These are phyloP conservation scores for Syritta pipiens DNA, from an alignment of 2,888 invertebrate genomes.

Conservation along the genomic window DNA sequence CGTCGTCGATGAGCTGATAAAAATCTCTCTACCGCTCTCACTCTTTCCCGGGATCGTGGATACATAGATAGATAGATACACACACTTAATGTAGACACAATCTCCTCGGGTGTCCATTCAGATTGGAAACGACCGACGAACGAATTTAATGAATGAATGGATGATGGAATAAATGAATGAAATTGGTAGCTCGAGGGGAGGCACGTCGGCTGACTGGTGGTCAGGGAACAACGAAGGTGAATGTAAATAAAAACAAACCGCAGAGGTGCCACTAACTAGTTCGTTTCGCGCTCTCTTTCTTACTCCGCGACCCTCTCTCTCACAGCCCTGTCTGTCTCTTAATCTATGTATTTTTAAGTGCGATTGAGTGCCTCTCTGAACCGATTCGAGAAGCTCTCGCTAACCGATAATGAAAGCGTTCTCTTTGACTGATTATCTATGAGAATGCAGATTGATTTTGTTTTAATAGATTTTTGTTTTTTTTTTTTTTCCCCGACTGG, in stretches of 20 bases:
- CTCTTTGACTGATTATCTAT: background rate
- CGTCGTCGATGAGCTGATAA: constrained; percentile 6
- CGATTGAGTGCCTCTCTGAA: constrained; percentile 10
- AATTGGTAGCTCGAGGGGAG: constrained; percentile 35
- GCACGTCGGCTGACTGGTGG: background rate
- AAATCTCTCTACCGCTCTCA: background rate
- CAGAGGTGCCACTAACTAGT: too few relatives aligned
- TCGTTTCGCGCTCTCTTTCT: too few relatives aligned
- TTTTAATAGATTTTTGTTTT: background rate
- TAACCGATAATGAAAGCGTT: background rate
- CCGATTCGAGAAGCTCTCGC: constrained; percentile 19
- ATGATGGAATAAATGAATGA: constrained; percentile 63
- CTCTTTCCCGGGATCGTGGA: background rate
- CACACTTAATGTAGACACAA: constrained; percentile 7
- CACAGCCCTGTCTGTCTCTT: too few relatives aligned
- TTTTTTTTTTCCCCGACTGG: background rate
- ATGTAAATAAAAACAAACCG: constrained; percentile 1
- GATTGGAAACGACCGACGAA: constrained; percentile 53
- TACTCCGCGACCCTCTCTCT: background rate
- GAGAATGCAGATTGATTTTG: background rate
- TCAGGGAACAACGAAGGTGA: constrained; percentile 4
- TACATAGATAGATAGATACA: background rate
- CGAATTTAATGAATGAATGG: constrained; percentile 58
- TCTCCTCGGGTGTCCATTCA: constrained; percentile 44
- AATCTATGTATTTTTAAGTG: background rate